Evolutionary conservation across 2,888 invertebrate species (phyloP).

Genomic region (Amiota communis): DNA sequence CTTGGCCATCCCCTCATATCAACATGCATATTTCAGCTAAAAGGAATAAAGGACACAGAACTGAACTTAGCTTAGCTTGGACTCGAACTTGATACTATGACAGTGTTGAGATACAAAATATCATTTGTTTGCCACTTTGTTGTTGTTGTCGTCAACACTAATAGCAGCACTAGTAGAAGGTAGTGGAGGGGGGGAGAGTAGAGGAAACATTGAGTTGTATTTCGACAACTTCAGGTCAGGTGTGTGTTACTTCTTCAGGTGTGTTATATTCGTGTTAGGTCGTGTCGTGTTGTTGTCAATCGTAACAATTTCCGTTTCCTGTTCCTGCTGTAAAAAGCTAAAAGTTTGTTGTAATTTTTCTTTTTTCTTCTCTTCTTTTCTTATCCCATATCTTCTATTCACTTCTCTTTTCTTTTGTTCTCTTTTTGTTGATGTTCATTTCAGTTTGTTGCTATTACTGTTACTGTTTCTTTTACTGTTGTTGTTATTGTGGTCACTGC

Average conservation of each 20-base stretch:
- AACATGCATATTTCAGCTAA: too few relatives aligned
- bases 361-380: not conserved
- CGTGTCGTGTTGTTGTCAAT: conserved; percentile 64
- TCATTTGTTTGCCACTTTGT: not conserved
- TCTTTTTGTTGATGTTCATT: not conserved
- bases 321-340: conserved; percentile 45
- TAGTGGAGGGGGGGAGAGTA: not conserved
- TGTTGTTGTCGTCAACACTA: not conserved
- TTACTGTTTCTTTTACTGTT: not conserved
- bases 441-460: too few relatives aligned
- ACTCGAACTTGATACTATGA: not conserved
- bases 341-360: conserved; percentile 57
- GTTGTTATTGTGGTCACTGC: conserved; percentile 6
- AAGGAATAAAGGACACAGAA: not conserved
- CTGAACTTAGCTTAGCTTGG: conserved; percentile 3
- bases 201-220: conserved; percentile 1
- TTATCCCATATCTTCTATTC: not conserved
- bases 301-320: conserved; percentile 66
- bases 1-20: not conserved
- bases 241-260: conserved; percentile 6
- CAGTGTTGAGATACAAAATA: conserved; percentile 13
- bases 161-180: not conserved
- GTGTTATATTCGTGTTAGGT: conserved; percentile 29
- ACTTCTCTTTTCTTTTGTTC: not conserved
- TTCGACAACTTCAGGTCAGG: conserved; percentile 21